phyloP scores from a whole-genome alignment of 2,113 vertebrate species.

The Cariama cristata region DNA sequence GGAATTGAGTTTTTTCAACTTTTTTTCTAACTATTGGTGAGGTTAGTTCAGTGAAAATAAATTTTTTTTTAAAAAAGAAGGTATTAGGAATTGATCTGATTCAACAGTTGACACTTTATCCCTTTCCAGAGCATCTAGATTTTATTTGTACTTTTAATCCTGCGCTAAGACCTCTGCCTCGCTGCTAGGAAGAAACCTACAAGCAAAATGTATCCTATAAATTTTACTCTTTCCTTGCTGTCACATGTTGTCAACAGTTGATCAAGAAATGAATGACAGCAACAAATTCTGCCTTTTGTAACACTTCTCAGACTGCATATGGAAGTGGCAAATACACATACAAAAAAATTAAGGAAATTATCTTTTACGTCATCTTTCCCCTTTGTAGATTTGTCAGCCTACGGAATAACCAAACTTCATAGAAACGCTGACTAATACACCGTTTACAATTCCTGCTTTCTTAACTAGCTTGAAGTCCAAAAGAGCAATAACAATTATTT shows the following conservation, averaged over 20 bases:
- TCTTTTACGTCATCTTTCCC: background rate
- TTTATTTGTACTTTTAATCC: background rate
- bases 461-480: background rate
- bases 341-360: background rate
- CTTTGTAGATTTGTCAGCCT: background rate
- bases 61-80: background rate
- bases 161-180: background rate
- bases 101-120: background rate
- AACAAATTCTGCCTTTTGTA: conserved; percentile 7
- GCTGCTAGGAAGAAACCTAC: background rate
- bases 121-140: background rate
- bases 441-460: background rate
- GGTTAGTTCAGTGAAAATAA: background rate
- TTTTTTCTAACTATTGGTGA: background rate
- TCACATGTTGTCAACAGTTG: background rate
- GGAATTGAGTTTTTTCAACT: background rate
- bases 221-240: background rate
- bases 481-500: background rate
- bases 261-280: conserved; percentile 7
- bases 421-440: background rate
- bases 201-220: background rate
- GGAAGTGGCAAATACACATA: background rate
- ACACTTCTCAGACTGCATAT: background rate
- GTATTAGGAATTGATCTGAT: background rate
- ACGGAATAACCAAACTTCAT: background rate